phyloP scores from a whole-genome alignment of 2,113 vertebrate species.

The Thomomys bottae region DNA sequence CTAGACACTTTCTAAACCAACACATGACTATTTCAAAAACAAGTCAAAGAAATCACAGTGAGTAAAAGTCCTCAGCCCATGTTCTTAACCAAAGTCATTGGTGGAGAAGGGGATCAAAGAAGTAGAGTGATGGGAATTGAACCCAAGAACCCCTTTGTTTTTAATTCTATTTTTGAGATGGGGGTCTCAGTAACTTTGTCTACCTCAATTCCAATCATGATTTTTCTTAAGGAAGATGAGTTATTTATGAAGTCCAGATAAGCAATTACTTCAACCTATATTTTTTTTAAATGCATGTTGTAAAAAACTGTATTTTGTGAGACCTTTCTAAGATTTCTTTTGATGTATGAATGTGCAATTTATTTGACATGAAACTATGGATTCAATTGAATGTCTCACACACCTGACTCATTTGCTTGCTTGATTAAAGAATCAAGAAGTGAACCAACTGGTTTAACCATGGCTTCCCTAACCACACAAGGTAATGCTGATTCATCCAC shows the following conservation, averaged over 20 bases:
- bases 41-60: background rate
- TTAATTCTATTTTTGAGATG: too few species aligned
- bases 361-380: constrained; percentile 30
- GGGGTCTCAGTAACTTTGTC: too few species aligned
- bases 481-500: constrained; percentile 33
- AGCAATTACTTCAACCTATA: background rate
- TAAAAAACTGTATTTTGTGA: constrained; percentile 49
- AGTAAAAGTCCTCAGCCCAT: background rate
- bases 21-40: background rate
- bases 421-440: background rate
- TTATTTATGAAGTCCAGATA: background rate
- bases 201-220: background rate
- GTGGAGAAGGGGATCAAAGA: too few species aligned
- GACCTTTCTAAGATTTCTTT: constrained; percentile 12
- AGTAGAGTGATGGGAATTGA: too few species aligned
- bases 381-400: background rate
- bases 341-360: background rate
- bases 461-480: background rate
- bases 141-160: too few species aligned
- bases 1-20: constrained; percentile 27
- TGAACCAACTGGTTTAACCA: background rate
- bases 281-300: constrained; percentile 33
- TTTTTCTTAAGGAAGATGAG: constrained; percentile 4
- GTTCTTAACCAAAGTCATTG: background rate
- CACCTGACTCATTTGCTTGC: constrained; percentile 17